These are phyloP conservation scores for Acanthosepion lycidas DNA, from an alignment of 2,888 invertebrate genomes.

Conservation along the genomic window DNA sequence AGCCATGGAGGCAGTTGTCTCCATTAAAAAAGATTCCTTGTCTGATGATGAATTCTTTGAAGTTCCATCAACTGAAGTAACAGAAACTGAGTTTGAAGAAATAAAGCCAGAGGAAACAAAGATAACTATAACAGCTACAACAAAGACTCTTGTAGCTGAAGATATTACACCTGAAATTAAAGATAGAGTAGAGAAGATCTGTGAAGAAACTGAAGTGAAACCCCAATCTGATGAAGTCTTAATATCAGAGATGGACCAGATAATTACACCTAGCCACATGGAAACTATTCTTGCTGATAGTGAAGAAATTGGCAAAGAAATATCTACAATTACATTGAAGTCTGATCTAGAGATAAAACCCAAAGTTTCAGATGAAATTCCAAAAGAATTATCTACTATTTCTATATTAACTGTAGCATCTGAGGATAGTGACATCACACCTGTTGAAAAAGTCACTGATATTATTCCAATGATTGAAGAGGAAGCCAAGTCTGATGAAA, in stretches of 20 bases:
- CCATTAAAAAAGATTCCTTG: not conserved
- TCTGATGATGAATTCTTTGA: conserved; percentile 47
- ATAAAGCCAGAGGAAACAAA: not conserved
- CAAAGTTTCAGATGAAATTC: conserved; percentile 40
- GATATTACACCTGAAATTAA: not conserved
- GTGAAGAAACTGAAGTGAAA: not conserved
- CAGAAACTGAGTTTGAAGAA: not conserved
- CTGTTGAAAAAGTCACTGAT: not conserved
- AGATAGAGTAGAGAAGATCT: conserved; percentile 40
- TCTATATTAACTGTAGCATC: not conserved
- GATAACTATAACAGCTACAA: conserved; percentile 34
- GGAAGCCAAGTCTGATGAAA: not conserved
- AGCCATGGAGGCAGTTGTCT: not conserved
- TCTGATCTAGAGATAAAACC: conserved; percentile 38
- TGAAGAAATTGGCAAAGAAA: not conserved
- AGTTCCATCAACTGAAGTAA: conserved; percentile 42
- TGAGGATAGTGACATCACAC: not conserved
- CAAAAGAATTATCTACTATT: conserved; percentile 36
- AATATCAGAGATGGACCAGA: not conserved
- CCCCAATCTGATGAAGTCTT: not conserved
- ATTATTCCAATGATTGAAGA: not conserved
- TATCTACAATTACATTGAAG: conserved; percentile 43
- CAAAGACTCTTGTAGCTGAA: not conserved
- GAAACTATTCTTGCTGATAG: not conserved
- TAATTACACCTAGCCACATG: not conserved